These are phyloP conservation scores for Poecilia latipinna DNA, from an alignment of 2,113 vertebrate genomes.

Conservation along the genomic window DNA sequence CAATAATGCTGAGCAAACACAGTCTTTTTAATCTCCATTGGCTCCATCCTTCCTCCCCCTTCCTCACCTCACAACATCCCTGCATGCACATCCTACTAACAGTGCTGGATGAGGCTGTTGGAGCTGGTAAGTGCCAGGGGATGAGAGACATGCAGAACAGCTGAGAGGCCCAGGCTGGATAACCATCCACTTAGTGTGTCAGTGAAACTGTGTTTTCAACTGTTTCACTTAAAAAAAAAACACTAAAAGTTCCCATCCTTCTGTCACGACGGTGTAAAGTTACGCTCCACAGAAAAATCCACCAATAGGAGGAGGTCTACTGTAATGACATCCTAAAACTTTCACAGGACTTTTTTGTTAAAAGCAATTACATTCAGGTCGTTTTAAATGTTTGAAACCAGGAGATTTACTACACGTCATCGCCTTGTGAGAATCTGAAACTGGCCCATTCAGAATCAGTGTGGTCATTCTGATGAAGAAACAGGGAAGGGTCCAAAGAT, in stretches of 20 bases:
- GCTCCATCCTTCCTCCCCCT: constrained; percentile 54
- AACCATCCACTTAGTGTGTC: constrained; percentile 52
- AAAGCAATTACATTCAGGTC: background rate
- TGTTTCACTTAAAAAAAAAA: background rate
- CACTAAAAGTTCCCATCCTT: background rate
- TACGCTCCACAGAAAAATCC: background rate
- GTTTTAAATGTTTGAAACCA: background rate
- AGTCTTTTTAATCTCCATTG: constrained; percentile 58
- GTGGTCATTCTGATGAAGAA: constrained; percentile 34
- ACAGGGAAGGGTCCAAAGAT: constrained; percentile 23
- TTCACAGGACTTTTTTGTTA: background rate
- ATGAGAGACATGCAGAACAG: constrained; percentile 64
- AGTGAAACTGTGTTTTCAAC: background rate
- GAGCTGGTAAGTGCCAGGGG: constrained; percentile 64
- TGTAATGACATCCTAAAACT: background rate
- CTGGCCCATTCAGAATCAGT: background rate
- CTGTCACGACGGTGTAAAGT: background rate
- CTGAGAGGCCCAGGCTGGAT: constrained; percentile 52
- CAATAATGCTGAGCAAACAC: constrained; percentile 41
- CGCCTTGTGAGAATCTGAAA: background rate
- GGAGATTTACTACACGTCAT: background rate
- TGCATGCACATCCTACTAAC: constrained; percentile 25
- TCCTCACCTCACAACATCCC: constrained; percentile 32
- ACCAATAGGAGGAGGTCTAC: too few species aligned
- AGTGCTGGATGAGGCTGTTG: constrained; percentile 49